Evolutionary conservation across 2,888 invertebrate genomes (phyloP), one percentile per base, ranked within the genome.

Genomic region (Scelioninae gen. 1): DNA sequence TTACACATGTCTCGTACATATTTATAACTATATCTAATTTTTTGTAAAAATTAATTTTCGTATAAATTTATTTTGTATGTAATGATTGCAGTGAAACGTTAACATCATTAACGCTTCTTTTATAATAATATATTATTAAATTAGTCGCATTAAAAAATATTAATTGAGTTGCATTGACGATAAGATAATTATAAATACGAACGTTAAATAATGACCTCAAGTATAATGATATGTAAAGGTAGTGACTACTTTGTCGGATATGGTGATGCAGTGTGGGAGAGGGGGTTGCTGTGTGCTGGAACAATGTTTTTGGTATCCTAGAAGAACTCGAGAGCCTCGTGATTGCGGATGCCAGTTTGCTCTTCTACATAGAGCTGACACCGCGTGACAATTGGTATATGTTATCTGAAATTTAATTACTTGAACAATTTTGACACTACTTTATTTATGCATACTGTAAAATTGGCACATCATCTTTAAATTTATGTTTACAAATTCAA

Each of bases 261-360:
- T 92, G 91, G 88, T 91, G 91, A 91, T 91, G 91, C 91, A 92
- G 91, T 92, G 92, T 87, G 92, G 94, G 93, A 95, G 95, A 93
- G 96, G 96, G 93, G 96, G 96, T 92, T 97, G 96, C 95, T 96
- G 97, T 93, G 94, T 96, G 88, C 95, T 97, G 95, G 96, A 96
- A 93, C 96, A 96, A 93, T 97, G 97, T 95, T 97, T 97, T 95
- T 96, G 96, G 94, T 96, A 96, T 93, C 95, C 96, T 88, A 94
- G 96, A 90, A 95, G 96, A 92, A 94, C 95, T 92, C 93, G 94
- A 88, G 95, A 95, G 87, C 94, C 95, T 87, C 95, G 97, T 92
- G 97, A 97, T 93, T 97, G 97, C 93, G 96, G 96, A 93, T 97
- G 97, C 94, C 96, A 97, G 93, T 97, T 97, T 93, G 97, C 97